Evolutionary conservation across 2,888 invertebrate genomes (phyloP), one percentile per base, ranked within the genome.

Genomic region (Sesia bembeciformis): DNA sequence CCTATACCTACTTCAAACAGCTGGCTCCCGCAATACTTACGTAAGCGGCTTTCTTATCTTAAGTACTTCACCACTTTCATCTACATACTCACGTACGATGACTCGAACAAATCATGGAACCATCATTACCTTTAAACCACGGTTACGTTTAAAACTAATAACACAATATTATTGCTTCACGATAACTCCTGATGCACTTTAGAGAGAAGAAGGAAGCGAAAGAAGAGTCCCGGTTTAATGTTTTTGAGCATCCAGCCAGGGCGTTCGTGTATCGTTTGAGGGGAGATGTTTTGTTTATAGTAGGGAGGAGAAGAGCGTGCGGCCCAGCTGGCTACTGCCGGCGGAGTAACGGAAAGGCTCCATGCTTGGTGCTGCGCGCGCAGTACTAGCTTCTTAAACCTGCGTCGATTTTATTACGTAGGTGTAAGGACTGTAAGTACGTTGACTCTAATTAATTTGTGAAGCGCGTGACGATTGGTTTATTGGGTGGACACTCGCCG

Each of bases 271-370:
- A 78, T 80, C 84, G 83, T 80, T 86, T 81, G 74, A 71, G 70
- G 76, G 69, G 64, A 54, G 70, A 70, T 85, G 83, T 84, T 84
- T 82, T 81, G 76, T 23, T 23, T 23, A 23, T 23, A 23, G 70
- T 78, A 67, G 65, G 72, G 66, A 60, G 70, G 65, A 52, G 54
- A 46, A 68, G 77, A 74, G 81, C 88, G 88, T 83, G 88, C 76
- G 70, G 80, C 88, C 88, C 80, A 81, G 88, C 86, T 83, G 86
- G 74, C 66, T 63, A 87, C 88, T 89, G 82, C 85, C 88, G 88
- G 86, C 86, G 78, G 67, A 84, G 81, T 88, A 79, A 72, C 66
- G 8, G 5, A 40, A 43, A 8, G 56, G 67, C 63, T 68, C 63
- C 76, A 70, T 67, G 77, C 69, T 76, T 65, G 53, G 62, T 53